Conservation (phyloP, 2,797 vertebrate species). For the Neomorphus geoffroyi region DNA sequence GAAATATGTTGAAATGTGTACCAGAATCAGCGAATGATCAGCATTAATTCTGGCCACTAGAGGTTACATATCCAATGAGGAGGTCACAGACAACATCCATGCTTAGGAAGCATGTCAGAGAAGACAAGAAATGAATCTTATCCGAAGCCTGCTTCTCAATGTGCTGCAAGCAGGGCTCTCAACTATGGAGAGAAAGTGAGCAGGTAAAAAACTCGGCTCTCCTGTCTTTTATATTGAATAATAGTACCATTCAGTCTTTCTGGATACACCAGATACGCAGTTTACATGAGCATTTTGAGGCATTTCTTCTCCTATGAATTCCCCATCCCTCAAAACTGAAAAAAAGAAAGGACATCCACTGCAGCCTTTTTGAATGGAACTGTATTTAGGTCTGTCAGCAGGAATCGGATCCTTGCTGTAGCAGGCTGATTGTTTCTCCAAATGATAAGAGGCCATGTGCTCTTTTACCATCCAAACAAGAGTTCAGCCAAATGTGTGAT, state of each 20-base stretch:
- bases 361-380: not conserved
- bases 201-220: accelerated
- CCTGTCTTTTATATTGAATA: not conserved
- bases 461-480: not conserved
- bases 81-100: accelerated
- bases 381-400: not conserved
- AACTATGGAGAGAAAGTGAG: not conserved
- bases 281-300: not conserved
- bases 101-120: accelerated
- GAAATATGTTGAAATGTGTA: not conserved
- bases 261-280: not conserved
- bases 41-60: not conserved
- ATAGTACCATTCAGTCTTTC: not conserved
- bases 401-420: not conserved
- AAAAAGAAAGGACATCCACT: not conserved
- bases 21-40: not conserved
- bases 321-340: not conserved
- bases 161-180: not conserved
- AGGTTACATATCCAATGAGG: not conserved
- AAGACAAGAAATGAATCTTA: not conserved
- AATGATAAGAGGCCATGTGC: not conserved
- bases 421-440: not conserved
- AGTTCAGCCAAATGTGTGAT: not conserved
- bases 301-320: not conserved
- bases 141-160: not conserved